These are phyloP conservation scores for Ptilorrhoa leucosticta DNA, from an alignment of 2,113 vertebrate genomes.

Conservation along the genomic window DNA sequence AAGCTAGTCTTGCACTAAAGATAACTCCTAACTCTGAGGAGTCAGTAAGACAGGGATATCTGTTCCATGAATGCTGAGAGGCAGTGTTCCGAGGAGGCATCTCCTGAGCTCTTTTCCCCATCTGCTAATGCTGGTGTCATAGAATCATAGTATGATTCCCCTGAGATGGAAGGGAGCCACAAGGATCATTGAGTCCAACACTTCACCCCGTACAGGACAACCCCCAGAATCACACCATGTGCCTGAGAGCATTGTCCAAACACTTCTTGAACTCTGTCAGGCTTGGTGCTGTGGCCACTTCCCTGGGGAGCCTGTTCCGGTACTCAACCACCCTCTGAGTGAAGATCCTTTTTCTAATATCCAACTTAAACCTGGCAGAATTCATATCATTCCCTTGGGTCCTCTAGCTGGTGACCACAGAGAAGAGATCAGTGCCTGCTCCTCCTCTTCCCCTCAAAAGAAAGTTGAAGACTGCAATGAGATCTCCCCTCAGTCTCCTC, in stretches of 20 bases:
- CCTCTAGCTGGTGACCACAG: neutral
- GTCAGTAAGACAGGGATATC: neutral
- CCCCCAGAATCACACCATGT: too few relatives aligned
- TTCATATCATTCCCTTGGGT: neutral
- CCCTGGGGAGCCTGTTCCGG: neutral
- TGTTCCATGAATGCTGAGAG: neutral
- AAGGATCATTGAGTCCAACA: neutral
- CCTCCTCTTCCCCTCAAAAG: neutral
- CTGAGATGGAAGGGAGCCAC: neutral
- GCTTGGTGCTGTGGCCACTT: too few relatives aligned
- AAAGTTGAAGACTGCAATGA: neutral
- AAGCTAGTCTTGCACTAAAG: neutral
- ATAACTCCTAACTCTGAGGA: neutral
- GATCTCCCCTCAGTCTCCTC: neutral
- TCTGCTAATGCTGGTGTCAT: neutral
- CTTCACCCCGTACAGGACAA: neutral
- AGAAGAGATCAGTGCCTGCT: neutral
- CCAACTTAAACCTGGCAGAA: neutral
- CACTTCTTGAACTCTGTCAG: neutral
- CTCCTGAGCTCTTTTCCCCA: neutral
- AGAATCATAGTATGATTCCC: neutral
- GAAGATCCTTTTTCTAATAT: neutral
- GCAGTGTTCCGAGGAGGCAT: neutral
- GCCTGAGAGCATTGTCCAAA: neutral
- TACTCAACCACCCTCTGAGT: fast-evolving